Percentiles rank a stretch among this genome's conserved stretches.
These are phyloP conservation scores for Ditylenchus weischeri DNA, from an alignment of 2,888 invertebrate species.

Conservation along the genomic window DNA sequence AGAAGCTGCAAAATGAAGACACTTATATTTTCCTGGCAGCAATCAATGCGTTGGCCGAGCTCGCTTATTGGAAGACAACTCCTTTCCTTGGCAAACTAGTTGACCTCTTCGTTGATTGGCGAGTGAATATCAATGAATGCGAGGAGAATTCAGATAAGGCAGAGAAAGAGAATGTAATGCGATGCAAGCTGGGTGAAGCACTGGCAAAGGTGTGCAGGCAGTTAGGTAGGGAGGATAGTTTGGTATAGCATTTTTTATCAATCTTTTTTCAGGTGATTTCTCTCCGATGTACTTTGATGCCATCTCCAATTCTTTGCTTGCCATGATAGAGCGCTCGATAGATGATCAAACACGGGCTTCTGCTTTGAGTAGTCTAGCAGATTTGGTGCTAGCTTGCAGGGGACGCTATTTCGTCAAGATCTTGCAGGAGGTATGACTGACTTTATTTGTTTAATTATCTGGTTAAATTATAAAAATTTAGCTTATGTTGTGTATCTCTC, in stretches of 20 bases:
- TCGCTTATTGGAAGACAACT: conserved; percentile 34
- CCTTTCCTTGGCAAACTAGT: conserved; percentile 34
- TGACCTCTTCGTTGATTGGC: conserved; percentile 32
- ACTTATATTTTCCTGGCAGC: conserved; percentile 50
- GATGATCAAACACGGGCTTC: conserved; percentile 43
- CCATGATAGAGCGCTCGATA: not conserved
- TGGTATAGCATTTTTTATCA: conserved; percentile 3
- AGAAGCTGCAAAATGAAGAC: conserved; percentile 31
- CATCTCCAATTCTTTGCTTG: conserved; percentile 31
- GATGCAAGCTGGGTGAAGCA: conserved; percentile 39
- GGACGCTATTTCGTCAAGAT: conserved; percentile 39
- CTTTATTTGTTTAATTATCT: not conserved
- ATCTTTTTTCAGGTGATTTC: conserved; percentile 35
- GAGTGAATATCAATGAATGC: not conserved
- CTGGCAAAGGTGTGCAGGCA: conserved; percentile 39
- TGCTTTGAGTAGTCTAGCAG: conserved; percentile 40
- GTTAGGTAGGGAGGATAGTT: conserved; percentile 26
- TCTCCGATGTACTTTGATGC: conserved; percentile 36
- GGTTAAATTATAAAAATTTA: conserved; percentile 16
- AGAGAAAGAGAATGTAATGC: not conserved
- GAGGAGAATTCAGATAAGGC: conserved; percentile 12
- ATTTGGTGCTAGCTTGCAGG: conserved; percentile 38
- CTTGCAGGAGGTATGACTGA: conserved; percentile 35
- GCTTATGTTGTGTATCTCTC: conserved; percentile 27
- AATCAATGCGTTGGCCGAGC: conserved; percentile 48